A percentile compares a stretch with the other conserved stretches of the same genome.
These are phyloP conservation scores for Hirtodrosophila trivittata DNA, from an alignment of 2,888 invertebrate species.

Conservation along the genomic window DNA sequence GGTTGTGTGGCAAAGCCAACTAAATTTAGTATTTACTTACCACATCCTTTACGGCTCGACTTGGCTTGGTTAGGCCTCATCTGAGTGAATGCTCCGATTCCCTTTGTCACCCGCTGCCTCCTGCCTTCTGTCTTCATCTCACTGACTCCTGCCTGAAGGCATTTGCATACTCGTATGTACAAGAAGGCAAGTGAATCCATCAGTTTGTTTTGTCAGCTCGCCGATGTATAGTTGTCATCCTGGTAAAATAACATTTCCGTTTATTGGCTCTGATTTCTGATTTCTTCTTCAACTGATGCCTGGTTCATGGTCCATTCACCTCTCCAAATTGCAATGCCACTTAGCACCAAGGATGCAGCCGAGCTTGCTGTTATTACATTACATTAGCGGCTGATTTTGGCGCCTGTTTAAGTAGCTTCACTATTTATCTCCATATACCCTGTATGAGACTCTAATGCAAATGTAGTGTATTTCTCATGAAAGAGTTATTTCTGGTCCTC, in stretches of 20 bases:
- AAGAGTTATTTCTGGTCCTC: too few relatives aligned
- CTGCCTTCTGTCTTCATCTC: background rate
- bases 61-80: constrained; percentile 27
- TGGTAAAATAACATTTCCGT: constrained; percentile 34
- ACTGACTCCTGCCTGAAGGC: constrained; percentile 19
- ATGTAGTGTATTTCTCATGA: too few relatives aligned
- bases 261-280: constrained; percentile 14
- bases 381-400: constrained; percentile 63
- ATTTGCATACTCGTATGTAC: constrained; percentile 50
- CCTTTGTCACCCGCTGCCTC: background rate
- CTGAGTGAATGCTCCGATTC: constrained; percentile 15
- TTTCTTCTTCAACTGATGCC: constrained; percentile 1
- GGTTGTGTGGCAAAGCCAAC: constrained; percentile 70
- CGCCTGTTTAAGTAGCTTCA: constrained; percentile 53
- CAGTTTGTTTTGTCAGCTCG: constrained; percentile 41
- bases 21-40: constrained; percentile 77
- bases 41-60: constrained; percentile 67
- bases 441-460: background rate
- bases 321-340: constrained; percentile 36
- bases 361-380: constrained; percentile 38
- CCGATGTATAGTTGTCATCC: constrained; percentile 17
- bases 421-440: constrained; percentile 25
- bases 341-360: constrained; percentile 13
- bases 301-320: constrained; percentile 67
- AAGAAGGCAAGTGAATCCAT: constrained; percentile 42